Evolutionary conservation across 2,113 vertebrate genomes (phyloP).

Genomic region (Leptodactylus fuscus): DNA sequence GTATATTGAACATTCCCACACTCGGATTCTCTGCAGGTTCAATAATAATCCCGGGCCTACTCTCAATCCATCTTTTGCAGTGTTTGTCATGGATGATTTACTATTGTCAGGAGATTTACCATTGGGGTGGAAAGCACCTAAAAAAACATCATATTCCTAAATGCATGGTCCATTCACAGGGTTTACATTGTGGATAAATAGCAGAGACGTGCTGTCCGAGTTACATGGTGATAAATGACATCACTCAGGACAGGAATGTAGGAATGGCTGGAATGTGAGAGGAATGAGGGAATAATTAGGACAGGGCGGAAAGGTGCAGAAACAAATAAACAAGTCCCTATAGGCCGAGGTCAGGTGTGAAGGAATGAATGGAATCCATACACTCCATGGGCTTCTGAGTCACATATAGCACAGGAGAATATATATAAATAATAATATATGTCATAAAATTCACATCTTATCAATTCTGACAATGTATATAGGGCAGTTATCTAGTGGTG

Average conservation of each 20-base stretch:
- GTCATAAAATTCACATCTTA: too few relatives aligned
- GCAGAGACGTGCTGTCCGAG: background rate
- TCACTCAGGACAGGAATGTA: background rate
- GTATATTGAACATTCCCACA: too few relatives aligned
- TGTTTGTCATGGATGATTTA: background rate
- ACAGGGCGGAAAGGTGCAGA: conserved; percentile 2
- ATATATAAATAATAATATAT: background rate
- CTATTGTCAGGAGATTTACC: too few relatives aligned
- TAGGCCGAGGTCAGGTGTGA: conserved; percentile 17
- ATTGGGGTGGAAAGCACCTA: background rate
- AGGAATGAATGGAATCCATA: conserved; percentile 27
- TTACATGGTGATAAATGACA: background rate
- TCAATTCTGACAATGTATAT: background rate
- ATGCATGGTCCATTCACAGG: background rate
- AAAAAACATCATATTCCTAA: background rate
- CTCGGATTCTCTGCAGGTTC: background rate
- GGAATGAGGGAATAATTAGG: conserved; percentile 36
- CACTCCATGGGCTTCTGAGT: background rate
- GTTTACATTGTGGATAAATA: background rate
- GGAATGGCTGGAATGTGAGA: conserved; percentile 7
- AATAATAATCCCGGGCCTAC: background rate
- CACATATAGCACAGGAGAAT: too few relatives aligned
- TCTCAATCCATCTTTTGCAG: background rate
- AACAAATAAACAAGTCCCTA: background rate
- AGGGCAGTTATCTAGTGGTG: background rate